These are phyloP conservation scores for Anguilla anguilla DNA, from an alignment of 2,797 vertebrate species.

Conservation along the genomic window DNA sequence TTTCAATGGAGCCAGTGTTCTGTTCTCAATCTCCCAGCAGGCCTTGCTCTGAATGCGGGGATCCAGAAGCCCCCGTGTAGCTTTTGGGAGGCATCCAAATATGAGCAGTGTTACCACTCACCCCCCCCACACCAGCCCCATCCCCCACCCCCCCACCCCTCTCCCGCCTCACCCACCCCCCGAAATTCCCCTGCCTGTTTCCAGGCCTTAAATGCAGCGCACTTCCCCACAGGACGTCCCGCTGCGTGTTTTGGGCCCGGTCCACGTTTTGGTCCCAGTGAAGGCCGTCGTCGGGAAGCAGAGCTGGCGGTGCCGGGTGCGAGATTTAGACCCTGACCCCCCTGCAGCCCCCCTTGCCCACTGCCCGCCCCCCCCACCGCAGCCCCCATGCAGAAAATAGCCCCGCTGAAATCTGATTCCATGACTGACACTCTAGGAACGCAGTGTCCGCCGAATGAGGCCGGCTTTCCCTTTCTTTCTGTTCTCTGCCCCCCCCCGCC, in stretches of 20 bases:
- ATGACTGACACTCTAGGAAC: neutral
- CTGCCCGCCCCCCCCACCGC: too few species aligned
- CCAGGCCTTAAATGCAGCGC: neutral
- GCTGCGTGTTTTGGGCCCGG: neutral
- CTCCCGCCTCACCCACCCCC: neutral
- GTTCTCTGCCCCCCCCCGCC: neutral
- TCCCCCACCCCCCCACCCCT: neutral
- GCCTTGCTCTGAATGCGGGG: constrained; percentile 34
- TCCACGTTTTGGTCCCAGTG: neutral
- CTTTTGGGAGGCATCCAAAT: constrained; percentile 23
- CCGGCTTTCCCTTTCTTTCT: neutral
- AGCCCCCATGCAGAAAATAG: neutral
- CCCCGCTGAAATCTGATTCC: neutral
- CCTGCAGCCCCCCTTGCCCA: too few species aligned
- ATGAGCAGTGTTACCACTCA: neutral
- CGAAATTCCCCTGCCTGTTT: neutral
- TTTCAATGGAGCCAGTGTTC: constrained; percentile 75
- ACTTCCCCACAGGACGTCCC: neutral
- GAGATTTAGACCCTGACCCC: neutral
- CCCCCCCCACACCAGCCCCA: neutral
- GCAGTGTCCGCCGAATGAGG: neutral
- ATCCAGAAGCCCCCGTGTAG: constrained; percentile 24
- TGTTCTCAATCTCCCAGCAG: constrained; percentile 50
- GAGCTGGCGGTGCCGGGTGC: neutral
- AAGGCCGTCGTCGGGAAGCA: too few species aligned